phyloP scores from a whole-genome alignment of 1,140 invertebrate genomes.

The Chrysopa pallens region DNA sequence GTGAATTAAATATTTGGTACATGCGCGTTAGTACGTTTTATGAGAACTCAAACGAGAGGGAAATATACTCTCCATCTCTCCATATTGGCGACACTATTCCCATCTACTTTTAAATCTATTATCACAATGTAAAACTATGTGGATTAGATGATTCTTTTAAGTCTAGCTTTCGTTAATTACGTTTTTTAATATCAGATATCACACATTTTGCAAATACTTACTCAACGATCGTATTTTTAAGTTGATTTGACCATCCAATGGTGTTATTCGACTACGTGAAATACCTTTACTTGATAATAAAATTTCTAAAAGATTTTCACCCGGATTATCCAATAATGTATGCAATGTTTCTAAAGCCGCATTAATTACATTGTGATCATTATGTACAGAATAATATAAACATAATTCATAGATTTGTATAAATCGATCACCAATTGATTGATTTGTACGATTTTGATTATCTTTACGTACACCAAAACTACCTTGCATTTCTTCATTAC shows the following conservation, averaged over 20 bases:
- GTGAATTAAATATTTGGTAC: too few species aligned
- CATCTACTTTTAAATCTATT: too few species aligned
- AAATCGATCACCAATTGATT: slow-evolving; percentile 6
- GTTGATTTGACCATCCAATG: slow-evolving; percentile 16
- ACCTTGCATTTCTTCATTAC: slow-evolving; percentile 6
- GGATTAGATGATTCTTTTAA: too few species aligned
- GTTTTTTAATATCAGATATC: too few species aligned
- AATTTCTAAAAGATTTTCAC: slow-evolving; percentile 33
- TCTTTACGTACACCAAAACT: slow-evolving; percentile 7
- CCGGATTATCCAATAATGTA: slow-evolving; percentile 47
- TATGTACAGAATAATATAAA: slow-evolving; percentile 44
- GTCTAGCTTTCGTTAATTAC: too few species aligned
- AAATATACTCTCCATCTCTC: too few species aligned
- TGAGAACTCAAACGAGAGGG: too few species aligned
- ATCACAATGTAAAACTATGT: too few species aligned
- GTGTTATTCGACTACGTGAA: slow-evolving; percentile 23
- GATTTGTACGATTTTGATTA: not conserved
- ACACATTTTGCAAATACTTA: too few species aligned
- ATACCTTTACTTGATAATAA: slow-evolving; percentile 38
- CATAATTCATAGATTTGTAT: slow-evolving; percentile 66
- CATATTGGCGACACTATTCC: too few species aligned
- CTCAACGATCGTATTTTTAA: slow-evolving; percentile 28
- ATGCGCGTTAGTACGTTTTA: too few species aligned
- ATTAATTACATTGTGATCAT: slow-evolving; percentile 72
- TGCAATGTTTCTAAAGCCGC: slow-evolving; percentile 63